These are phyloP conservation scores for Nemotelus pantherinus DNA, from an alignment of 2,888 invertebrate species.

Conservation along the genomic window DNA sequence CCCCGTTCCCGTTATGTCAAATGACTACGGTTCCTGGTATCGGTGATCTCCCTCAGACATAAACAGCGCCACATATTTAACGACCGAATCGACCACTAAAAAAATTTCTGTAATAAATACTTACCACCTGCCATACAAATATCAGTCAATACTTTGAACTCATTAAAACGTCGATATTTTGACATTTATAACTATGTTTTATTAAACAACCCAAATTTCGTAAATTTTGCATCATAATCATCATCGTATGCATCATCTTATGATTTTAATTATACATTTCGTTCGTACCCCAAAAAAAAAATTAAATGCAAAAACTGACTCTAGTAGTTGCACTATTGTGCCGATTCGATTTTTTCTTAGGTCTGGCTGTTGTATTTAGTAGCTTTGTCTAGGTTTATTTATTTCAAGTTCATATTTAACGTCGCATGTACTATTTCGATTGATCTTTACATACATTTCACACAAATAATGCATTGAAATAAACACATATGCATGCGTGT, in stretches of 20 bases:
- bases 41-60: too few relatives aligned
- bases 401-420: background rate
- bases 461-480: background rate
- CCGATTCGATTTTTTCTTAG: constrained; percentile 8
- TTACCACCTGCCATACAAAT: too few relatives aligned
- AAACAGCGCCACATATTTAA: too few relatives aligned
- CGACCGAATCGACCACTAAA: too few relatives aligned
- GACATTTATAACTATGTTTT: constrained; percentile 43
- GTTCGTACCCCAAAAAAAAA: constrained; percentile 1
- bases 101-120: too few relatives aligned
- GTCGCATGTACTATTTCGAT: background rate
- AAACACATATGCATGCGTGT: background rate
- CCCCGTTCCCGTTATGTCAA: too few relatives aligned
- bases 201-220: constrained; percentile 27
- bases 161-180: background rate
- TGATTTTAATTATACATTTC: constrained; percentile 11
- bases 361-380: constrained; percentile 8
- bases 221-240: background rate
- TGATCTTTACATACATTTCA: background rate
- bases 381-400: background rate
- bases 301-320: background rate
- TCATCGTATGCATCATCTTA: background rate
- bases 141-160: background rate
- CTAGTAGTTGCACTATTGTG: constrained; percentile 11
- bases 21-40: too few relatives aligned